Percentiles rank a stretch among this genome's conserved stretches.
Evolutionary conservation across 2,113 vertebrate genomes (phyloP).

Genomic region (Corythornis vintsioides): DNA sequence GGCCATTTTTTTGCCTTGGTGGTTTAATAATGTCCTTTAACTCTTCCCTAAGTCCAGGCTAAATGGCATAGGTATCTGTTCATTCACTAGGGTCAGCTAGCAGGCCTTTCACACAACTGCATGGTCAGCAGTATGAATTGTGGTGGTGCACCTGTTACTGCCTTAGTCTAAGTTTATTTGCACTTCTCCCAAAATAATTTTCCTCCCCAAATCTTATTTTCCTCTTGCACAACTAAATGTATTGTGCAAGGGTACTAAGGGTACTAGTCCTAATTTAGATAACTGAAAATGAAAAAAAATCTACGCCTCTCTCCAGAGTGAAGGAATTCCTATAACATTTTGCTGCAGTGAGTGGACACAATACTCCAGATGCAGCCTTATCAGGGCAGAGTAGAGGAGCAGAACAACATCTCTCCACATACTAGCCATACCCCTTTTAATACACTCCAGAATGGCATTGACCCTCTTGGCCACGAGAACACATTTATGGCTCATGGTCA

Average conservation of each 20-base stretch:
- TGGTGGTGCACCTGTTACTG: not conserved
- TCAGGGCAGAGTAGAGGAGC: no score
- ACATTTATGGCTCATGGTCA: no score
- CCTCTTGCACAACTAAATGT: not conserved
- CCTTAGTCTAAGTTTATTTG: not conserved
- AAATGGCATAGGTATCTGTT: conserved; percentile 21
- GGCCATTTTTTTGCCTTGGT: not conserved
- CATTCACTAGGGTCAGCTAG: not conserved
- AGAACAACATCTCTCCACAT: no score
- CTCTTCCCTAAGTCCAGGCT: not conserved
- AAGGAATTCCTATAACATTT: not conserved
- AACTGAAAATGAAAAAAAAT: not conserved
- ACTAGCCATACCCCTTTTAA: no score
- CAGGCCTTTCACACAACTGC: not conserved
- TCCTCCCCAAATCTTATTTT: not conserved
- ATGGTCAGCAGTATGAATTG: not conserved
- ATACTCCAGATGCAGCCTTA: no score
- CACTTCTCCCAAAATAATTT: not conserved
- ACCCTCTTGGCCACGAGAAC: no score
- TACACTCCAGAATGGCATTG: no score
- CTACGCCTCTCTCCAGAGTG: not conserved
- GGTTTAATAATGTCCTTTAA: not conserved
- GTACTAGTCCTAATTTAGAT: not conserved
- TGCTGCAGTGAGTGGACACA: not conserved
- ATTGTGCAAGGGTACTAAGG: not conserved